Conservation (phyloP, 2,797 vertebrate species). For the Diceros bicornis region DNA sequence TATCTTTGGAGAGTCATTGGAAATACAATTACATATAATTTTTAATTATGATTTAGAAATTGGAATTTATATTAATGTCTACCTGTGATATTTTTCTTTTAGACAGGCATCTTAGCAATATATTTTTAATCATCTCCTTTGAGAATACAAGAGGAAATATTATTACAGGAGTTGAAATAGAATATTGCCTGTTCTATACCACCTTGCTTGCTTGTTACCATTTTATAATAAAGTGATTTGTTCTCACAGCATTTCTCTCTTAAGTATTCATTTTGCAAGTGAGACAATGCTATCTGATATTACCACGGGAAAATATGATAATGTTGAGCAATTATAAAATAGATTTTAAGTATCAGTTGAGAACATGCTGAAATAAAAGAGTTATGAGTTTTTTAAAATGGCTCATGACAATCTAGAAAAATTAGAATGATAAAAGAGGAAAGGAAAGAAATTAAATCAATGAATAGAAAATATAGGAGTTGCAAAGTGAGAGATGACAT, state of each 20-base stretch:
- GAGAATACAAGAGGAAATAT: neutral
- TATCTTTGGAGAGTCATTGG: neutral
- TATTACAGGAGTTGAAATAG: neutral
- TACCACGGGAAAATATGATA: neutral
- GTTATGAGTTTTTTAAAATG: neutral
- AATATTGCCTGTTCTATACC: neutral
- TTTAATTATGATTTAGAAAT: neutral
- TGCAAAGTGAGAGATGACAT: neutral
- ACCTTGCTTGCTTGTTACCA: neutral
- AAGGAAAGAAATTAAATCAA: neutral
- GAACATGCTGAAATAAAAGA: neutral
- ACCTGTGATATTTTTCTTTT: conserved; percentile 1
- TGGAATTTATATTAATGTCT: neutral
- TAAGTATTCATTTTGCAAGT: neutral
- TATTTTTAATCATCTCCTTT: neutral
- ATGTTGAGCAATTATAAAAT: neutral
- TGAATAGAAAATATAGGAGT: neutral
- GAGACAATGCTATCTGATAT: neutral
- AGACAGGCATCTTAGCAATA: neutral
- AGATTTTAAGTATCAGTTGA: neutral
- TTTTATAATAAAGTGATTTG: neutral
- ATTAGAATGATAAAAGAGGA: neutral
- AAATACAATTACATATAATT: neutral
- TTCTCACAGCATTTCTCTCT: neutral
- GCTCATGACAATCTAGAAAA: neutral